Conservation (phyloP, 2,113 vertebrate species). For the Circaetus gallicus region DNA sequence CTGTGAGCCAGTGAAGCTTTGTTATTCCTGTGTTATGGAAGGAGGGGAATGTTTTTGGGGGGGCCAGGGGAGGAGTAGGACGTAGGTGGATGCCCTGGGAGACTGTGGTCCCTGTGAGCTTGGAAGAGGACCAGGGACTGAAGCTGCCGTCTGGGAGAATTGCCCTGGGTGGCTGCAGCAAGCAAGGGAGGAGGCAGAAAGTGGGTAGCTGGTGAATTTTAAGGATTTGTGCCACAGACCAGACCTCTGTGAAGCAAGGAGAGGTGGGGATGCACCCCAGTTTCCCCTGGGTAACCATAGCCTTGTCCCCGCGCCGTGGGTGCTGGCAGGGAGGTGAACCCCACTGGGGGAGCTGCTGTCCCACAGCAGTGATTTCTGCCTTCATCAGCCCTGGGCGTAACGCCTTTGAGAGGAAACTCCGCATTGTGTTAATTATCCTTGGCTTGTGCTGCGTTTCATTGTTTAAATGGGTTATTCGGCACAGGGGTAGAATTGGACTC, state of each 20-base stretch:
- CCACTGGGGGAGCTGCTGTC: not conserved
- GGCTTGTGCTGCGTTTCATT: not conserved
- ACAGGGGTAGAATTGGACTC: not conserved
- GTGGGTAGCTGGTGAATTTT: not conserved
- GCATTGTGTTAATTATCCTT: not conserved
- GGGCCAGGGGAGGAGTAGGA: not conserved
- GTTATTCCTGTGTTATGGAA: not conserved
- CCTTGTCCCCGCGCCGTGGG: rapidly evolving
- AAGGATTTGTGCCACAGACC: not conserved
- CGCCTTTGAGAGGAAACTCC: not conserved
- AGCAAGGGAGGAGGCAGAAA: not conserved
- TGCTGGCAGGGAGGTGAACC: not conserved
- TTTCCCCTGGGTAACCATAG: not conserved
- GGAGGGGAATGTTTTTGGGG: not conserved
- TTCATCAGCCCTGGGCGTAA: not conserved
- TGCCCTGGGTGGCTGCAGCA: not conserved
- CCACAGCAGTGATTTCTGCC: not conserved
- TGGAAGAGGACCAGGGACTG: not conserved
- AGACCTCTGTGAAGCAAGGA: not conserved
- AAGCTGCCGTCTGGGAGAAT: not conserved
- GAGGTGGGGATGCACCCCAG: not conserved
- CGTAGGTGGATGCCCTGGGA: not conserved
- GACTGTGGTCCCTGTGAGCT: rapidly evolving
- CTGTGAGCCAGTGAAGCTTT: not conserved
- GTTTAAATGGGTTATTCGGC: not conserved